These are phyloP conservation scores for Clamator glandarius DNA, from an alignment of 2,797 vertebrate genomes.

Conservation along the genomic window DNA sequence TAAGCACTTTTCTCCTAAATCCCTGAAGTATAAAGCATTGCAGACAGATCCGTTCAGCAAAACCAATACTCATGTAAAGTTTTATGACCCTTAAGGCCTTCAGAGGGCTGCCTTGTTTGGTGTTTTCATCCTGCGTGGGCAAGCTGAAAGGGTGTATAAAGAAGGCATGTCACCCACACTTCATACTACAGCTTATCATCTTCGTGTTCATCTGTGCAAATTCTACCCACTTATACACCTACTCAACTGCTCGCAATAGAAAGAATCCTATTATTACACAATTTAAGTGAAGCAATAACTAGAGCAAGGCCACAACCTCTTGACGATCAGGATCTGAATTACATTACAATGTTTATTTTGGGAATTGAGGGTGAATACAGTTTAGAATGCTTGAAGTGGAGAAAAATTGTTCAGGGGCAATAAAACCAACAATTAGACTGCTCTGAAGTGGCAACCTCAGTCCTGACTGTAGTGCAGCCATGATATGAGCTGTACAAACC, in stretches of 20 bases:
- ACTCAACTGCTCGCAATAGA: slow-evolving; percentile 20
- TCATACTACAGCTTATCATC: neutral
- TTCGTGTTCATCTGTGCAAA: slow-evolving; percentile 27
- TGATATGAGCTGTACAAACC: neutral
- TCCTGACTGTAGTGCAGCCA: neutral
- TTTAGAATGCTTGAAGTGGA: neutral
- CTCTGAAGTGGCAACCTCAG: neutral
- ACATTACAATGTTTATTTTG: neutral
- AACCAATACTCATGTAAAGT: neutral
- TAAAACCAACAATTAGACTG: neutral
- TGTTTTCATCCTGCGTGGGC: neutral
- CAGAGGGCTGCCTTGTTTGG: neutral
- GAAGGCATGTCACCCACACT: slow-evolving; percentile 9
- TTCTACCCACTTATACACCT: slow-evolving; percentile 43
- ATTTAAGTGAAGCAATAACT: slow-evolving; percentile 30
- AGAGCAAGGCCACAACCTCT: neutral
- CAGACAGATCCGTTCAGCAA: neutral
- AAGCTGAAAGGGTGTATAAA: slow-evolving; percentile 27
- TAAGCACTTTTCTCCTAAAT: neutral
- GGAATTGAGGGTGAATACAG: neutral
- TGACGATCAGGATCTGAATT: neutral
- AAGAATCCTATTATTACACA: slow-evolving; percentile 50
- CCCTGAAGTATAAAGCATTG: neutral
- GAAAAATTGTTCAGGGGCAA: neutral
- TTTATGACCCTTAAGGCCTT: neutral